phyloP scores from a whole-genome alignment of 2,113 vertebrate species.

The Callorhinus ursinus region DNA sequence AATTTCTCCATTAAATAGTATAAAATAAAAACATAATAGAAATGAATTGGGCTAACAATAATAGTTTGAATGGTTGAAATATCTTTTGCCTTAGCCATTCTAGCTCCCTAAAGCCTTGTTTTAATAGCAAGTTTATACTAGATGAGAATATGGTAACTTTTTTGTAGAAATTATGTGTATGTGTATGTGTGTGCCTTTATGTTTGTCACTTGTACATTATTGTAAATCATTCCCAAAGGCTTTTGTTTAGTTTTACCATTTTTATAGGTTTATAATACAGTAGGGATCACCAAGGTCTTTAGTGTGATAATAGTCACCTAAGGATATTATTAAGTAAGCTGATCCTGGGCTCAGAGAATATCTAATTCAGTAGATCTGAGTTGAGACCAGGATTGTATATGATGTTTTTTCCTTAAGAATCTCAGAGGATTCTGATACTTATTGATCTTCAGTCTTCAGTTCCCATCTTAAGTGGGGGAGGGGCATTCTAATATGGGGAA shows the following conservation, averaged over 20 bases:
- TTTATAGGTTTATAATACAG: neutral
- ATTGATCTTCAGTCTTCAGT: neutral
- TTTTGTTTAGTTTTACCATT: neutral
- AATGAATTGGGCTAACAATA: neutral
- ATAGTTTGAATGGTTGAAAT: neutral
- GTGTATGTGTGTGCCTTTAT: neutral
- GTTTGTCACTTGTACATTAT: neutral
- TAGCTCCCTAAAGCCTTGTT: neutral
- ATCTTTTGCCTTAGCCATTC: neutral
- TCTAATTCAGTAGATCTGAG: neutral
- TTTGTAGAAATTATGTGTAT: neutral
- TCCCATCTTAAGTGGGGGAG: neutral
- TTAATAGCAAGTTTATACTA: neutral
- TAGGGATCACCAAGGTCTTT: neutral
- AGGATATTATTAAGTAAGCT: neutral
- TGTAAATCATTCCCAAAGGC: conserved; percentile 11
- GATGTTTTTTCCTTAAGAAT: neutral
- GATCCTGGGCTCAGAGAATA: neutral
- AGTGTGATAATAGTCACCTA: neutral
- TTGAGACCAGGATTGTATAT: neutral
- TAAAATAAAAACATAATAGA: conserved; percentile 35
- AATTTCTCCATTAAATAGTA: conserved; percentile 8
- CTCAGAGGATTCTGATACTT: neutral
- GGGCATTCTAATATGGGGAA: neutral
- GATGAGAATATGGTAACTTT: neutral